Conservation (phyloP, 2,797 vertebrate species). For the Syngnathus acus region DNA sequence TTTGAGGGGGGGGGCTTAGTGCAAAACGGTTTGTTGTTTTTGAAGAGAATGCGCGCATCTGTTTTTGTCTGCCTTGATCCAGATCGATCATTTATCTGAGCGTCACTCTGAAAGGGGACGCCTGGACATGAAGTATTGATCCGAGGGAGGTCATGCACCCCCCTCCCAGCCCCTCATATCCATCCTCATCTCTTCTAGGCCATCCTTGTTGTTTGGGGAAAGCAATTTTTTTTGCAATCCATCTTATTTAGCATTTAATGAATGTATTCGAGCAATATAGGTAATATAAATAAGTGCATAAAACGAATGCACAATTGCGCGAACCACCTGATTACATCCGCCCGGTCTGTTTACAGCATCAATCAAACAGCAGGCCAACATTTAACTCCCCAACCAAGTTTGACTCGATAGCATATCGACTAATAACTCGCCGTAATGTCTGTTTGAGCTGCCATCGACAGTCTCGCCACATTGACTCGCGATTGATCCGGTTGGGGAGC, state of each 20-base stretch:
- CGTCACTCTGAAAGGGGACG: conserved; percentile 62
- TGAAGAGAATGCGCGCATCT: conserved; percentile 55
- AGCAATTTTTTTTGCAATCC: conserved; percentile 11
- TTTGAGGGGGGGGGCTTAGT: not conserved
- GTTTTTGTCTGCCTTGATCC: conserved; percentile 59
- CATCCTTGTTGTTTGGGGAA: conserved; percentile 44
- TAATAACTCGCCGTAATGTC: conserved; percentile 69
- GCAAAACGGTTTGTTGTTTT: conserved; percentile 20
- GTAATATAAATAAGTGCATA: no score
- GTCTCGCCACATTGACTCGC: conserved; percentile 70
- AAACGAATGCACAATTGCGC: no score
- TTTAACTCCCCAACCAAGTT: conserved; percentile 67
- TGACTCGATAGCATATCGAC: conserved; percentile 68
- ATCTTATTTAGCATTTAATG: not conserved
- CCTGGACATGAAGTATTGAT: conserved; percentile 65
- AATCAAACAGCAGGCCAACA: conserved; percentile 54
- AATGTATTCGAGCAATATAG: no score
- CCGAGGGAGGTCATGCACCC: conserved; percentile 54
- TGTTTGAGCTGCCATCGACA: conserved; percentile 68
- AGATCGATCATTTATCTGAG: conserved; percentile 70
- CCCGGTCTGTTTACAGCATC: conserved; percentile 39
- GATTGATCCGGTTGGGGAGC: conserved; percentile 54
- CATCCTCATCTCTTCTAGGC: conserved; percentile 40
- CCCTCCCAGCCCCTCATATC: conserved; percentile 26
- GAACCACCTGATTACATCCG: not conserved